Percentiles rank a stretch among this genome's conserved stretches.
phyloP scores from a whole-genome alignment of 2,888 invertebrate genomes.

The Yponomeuta plumbellus region DNA sequence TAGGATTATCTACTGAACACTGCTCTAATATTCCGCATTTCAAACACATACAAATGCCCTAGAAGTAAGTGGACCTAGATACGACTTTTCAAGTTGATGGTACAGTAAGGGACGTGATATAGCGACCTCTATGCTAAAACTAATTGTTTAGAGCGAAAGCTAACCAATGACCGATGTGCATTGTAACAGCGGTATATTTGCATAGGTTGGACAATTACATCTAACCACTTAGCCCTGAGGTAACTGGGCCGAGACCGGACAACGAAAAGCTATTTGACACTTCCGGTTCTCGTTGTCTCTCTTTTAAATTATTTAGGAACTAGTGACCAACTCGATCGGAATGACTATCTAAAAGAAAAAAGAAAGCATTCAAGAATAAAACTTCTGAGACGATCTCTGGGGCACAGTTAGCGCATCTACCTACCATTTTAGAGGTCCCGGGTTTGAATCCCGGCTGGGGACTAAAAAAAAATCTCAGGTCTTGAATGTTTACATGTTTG shows the following conservation, averaged over 20 bases:
- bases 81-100: background rate
- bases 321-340: background rate
- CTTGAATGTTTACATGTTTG: no score
- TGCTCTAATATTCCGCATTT: no score
- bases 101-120: background rate
- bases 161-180: background rate
- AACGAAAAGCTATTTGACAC: slow-evolving; percentile 72
- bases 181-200: slow-evolving; percentile 49
- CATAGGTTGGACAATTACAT: slow-evolving; percentile 69
- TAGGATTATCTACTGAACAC: no score
- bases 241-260: slow-evolving; percentile 69
- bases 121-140: background rate
- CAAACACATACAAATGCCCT: no score
- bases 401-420: no score
- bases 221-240: slow-evolving; percentile 63
- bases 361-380: background rate
- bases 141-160: background rate
- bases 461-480: no score
- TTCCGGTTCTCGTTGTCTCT: slow-evolving; percentile 62
- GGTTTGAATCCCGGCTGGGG: no score
- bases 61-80: no score
- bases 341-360: background rate
- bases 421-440: no score
- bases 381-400: no score
- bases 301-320: slow-evolving; percentile 39